Conservation (phyloP, 2,888 invertebrate genomes). For the Coelogynopora nodosa region DNA sequence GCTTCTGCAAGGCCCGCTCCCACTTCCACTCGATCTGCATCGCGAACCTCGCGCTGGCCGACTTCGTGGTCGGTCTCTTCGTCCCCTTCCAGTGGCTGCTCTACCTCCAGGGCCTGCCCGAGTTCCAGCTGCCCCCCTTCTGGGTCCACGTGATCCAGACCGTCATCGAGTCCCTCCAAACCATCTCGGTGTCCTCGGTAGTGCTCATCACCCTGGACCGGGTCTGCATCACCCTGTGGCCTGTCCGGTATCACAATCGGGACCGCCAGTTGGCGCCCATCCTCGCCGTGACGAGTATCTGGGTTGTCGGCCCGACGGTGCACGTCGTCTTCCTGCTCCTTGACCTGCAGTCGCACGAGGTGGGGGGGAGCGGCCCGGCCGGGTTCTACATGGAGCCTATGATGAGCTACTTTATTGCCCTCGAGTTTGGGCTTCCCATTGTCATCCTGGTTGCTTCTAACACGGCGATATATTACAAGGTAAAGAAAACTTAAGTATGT, state of each 20-base stretch:
- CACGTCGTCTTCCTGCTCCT: neutral
- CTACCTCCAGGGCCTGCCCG: neutral
- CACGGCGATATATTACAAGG: slow-evolving; percentile 3
- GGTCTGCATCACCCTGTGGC: slow-evolving; percentile 34
- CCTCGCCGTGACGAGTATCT: neutral
- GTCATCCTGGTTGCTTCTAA: neutral
- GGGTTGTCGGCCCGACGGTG: neutral
- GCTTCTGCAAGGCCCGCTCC: slow-evolving; percentile 12
- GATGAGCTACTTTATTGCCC: neutral
- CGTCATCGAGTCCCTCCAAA: neutral
- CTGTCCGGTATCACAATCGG: slow-evolving; percentile 34
- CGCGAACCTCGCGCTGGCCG: slow-evolving; percentile 38
- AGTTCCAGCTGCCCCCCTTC: neutral
- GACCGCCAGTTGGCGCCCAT: slow-evolving; percentile 30
- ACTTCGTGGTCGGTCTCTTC: slow-evolving; percentile 3
- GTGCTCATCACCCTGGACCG: slow-evolving; percentile 17
- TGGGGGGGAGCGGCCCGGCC: neutral
- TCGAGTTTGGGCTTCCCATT: neutral
- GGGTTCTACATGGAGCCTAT: neutral
- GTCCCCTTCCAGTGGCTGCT: slow-evolving; percentile 30
- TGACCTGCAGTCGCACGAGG: neutral
- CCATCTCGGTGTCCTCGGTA: slow-evolving; percentile 32
- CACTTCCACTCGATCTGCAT: slow-evolving; percentile 38
- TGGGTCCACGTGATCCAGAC: neutral
- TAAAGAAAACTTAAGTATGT: no score